phyloP scores from a whole-genome alignment of 1,140 invertebrate genomes.

The Ceratitis capitata region DNA sequence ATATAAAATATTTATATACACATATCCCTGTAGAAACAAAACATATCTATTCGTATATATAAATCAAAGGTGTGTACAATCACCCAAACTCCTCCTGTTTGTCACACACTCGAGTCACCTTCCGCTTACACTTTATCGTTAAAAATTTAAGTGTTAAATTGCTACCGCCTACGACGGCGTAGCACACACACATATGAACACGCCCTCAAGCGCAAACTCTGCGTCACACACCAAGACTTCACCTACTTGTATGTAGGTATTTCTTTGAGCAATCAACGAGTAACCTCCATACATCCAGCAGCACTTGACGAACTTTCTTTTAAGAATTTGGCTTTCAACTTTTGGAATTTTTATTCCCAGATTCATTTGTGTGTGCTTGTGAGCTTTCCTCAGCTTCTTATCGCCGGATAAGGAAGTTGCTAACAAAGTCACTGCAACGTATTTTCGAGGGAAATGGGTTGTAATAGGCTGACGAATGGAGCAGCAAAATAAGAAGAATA shows the following conservation, averaged over 20 bases:
- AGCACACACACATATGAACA: not conserved
- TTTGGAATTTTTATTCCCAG: not conserved
- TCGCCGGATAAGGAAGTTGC: slow-evolving; percentile 35
- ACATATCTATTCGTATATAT: too few relatives aligned
- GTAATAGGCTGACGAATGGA: not conserved
- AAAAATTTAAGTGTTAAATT: slow-evolving; percentile 26
- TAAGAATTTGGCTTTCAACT: not conserved
- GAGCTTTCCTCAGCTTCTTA: slow-evolving; percentile 26
- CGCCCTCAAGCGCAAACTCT: not conserved
- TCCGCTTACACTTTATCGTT: not conserved
- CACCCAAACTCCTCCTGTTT: not conserved
- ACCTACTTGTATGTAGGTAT: not conserved
- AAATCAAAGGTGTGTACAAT: too few relatives aligned
- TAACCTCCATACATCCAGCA: not conserved
- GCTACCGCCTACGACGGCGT: not conserved
- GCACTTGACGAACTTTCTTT: not conserved
- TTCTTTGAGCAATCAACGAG: slow-evolving; percentile 1
- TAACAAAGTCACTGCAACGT: slow-evolving; percentile 20
- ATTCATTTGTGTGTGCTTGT: slow-evolving; percentile 1
- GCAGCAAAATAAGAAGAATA: not conserved
- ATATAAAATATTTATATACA: too few relatives aligned
- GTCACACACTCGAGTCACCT: not conserved
- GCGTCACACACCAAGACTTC: not conserved
- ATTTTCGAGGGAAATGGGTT: slow-evolving; percentile 17
- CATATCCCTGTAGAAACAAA: too few relatives aligned